Evolutionary conservation across 2,797 vertebrate genomes (phyloP).

Genomic region (Hylomyscus alleni): DNA sequence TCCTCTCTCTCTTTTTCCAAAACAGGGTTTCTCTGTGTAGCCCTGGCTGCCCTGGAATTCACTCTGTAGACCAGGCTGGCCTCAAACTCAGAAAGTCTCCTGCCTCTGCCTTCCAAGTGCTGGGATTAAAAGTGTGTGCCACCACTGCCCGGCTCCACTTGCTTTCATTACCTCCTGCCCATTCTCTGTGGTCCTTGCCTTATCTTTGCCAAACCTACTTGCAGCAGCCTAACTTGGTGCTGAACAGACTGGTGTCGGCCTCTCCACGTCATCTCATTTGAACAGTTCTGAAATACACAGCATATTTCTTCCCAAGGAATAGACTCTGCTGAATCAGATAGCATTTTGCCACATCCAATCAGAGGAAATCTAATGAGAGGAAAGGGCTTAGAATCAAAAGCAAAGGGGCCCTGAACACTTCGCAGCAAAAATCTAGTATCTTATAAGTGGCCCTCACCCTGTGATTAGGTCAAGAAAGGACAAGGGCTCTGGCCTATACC

Average conservation of each 20-base stretch:
- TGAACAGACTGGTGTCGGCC: background rate
- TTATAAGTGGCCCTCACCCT: background rate
- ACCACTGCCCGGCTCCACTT: background rate
- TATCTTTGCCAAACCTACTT: background rate
- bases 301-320: background rate
- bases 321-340: background rate
- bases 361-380: background rate
- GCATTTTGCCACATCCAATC: background rate
- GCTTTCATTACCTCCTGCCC: background rate
- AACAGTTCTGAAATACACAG: slow-evolving; percentile 45
- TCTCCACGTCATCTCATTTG: background rate
- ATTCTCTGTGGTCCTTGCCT: background rate
- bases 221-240: background rate
- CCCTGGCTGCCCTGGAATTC: too few species aligned
- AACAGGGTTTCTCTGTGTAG: too few species aligned
- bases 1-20: too few species aligned
- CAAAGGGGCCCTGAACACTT: background rate
- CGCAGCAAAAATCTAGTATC: background rate
- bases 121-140: too few species aligned
- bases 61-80: too few species aligned
- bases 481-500: background rate
- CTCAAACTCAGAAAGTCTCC: too few species aligned
- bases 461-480: background rate
- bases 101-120: too few species aligned
- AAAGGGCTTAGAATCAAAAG: background rate